Base-by-base conservation (phyloP, 2,888 invertebrate genomes). In the Nysson spinosus region DNA sequence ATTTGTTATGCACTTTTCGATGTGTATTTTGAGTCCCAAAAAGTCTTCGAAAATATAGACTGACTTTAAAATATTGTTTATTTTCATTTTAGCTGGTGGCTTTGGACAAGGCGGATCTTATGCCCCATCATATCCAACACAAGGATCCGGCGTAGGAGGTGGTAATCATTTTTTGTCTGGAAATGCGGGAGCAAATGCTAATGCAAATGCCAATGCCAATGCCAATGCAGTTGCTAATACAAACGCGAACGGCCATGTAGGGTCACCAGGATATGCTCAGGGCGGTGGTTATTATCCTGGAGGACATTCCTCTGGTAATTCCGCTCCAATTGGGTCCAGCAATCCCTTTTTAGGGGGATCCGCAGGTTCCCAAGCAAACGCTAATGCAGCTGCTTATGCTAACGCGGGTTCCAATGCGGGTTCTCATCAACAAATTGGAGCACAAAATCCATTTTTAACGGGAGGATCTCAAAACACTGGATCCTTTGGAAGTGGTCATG, bases 151-250 rank as follows among this genome's bases (percentile, higher is more conserved):
- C n/a, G 14, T 3, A 14, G 14, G 14, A 28, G 17, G 40, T 17
- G 28, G 37, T 28, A 75, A 61, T 54, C 43, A 63, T 7, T 65
- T 69, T 34, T 42, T 69, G 4, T 24, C 42, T 4, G 54, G 56
- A 6, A 14, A n/a, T 0, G 39, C 40, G 9, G 55, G 46, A 32
- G 37, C 60, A n/a, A 64, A 56, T 4, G 61, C 68, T 3, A 55
- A 39, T 16, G 64, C 70, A 4, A 60, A 49, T 19, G 58, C 68
- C 19, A 52, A 58, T 4, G 64, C 68, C 0, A 46, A 52, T 4
- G 72, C 69, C 4, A 50, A 52, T n/a, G 72, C 72, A 0, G 65
- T 60, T 12, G 65, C 67, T 4, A 51, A 60, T 4, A 60, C 60
- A 3, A 40, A 24, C 5, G 52, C 39, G 6, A 30, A 6, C 2